phyloP scores from a whole-genome alignment of 2,113 vertebrate species.

The Cheirogaleus medius region DNA sequence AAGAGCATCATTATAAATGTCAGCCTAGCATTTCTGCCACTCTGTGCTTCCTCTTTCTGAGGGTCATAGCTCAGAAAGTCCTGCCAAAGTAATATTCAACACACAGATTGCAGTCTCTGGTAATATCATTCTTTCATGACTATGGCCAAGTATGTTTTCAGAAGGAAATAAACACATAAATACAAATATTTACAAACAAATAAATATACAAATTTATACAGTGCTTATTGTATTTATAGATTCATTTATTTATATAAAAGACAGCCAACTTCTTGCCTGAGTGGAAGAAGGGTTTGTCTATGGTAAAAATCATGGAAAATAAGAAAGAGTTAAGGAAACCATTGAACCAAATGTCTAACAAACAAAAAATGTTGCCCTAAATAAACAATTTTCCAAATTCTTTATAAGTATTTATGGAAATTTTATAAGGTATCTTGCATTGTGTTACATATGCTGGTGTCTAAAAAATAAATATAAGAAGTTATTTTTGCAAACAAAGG shows the following conservation, averaged over 20 bases:
- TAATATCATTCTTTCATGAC: neutral
- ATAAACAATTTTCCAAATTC: neutral
- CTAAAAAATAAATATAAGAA: neutral
- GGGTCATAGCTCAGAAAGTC: neutral
- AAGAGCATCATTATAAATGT: neutral
- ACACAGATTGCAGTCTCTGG: neutral
- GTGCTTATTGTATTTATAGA: neutral
- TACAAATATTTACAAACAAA: neutral
- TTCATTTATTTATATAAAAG: conserved; percentile 29
- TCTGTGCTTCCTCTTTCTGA: neutral
- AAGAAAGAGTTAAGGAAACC: neutral
- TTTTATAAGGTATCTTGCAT: neutral
- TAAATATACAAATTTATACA: neutral
- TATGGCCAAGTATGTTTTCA: neutral
- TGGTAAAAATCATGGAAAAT: conserved; percentile 23
- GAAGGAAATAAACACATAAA: neutral
- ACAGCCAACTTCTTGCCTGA: neutral
- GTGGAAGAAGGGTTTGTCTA: neutral
- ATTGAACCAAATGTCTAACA: neutral
- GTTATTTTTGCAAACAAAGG: conserved; percentile 19
- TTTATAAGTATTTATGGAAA: neutral
- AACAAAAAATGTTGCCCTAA: conserved; percentile 19
- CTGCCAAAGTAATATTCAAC: neutral
- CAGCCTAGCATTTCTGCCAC: neutral
- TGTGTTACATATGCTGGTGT: neutral